These are phyloP conservation scores for Lissocephala sabroskyi DNA, from an alignment of 2,888 invertebrate genomes.

Conservation along the genomic window DNA sequence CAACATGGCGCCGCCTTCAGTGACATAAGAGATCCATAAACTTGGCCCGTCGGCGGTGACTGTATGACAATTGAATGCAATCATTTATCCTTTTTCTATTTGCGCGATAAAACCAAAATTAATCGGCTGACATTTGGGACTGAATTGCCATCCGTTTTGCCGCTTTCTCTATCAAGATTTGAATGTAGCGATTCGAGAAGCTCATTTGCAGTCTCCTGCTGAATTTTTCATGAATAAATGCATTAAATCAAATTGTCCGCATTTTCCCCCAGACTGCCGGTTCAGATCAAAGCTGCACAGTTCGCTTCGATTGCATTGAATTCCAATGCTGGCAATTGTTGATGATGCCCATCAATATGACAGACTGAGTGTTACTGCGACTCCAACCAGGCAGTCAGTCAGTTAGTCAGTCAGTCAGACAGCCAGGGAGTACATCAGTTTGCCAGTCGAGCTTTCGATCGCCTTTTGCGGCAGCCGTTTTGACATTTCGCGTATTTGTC, in stretches of 20 bases:
- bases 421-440: too few relatives aligned
- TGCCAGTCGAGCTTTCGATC: too few relatives aligned
- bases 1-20: not conserved
- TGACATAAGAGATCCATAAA: constrained; percentile 9
- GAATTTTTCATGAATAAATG: constrained; percentile 24
- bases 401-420: not conserved
- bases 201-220: not conserved
- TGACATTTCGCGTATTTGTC: constrained; percentile 45
- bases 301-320: constrained; percentile 40
- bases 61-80: too few relatives aligned
- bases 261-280: constrained; percentile 6
- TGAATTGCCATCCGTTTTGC: too few relatives aligned
- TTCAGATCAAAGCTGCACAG: constrained; percentile 10
- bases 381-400: not conserved
- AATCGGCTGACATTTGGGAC: too few relatives aligned
- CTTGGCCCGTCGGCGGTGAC: constrained; percentile 1
- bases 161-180: too few relatives aligned
- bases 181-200: too few relatives aligned
- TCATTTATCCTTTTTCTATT: too few relatives aligned
- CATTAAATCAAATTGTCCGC: constrained; percentile 33
- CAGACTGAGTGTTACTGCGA: constrained; percentile 10
- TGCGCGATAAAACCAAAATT: too few relatives aligned
- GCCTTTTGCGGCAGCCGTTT: constrained; percentile 19
- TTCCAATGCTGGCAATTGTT: constrained; percentile 31
- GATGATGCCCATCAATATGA: constrained; percentile 53